Percentiles rank a stretch among this genome's conserved stretches.
These are phyloP conservation scores for Empis stercorea DNA, from an alignment of 2,888 invertebrate species.

Conservation along the genomic window DNA sequence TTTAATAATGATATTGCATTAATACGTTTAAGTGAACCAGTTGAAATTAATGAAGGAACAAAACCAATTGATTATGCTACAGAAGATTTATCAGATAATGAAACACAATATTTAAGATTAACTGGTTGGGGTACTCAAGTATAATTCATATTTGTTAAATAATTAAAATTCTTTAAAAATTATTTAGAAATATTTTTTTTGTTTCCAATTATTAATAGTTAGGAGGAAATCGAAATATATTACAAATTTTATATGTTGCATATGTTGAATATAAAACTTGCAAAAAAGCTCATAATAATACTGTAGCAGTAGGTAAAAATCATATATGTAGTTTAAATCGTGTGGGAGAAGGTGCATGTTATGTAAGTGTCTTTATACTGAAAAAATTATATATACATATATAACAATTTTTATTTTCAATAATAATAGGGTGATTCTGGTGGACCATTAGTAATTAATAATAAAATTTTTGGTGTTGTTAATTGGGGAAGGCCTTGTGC, in stretches of 20 bases:
- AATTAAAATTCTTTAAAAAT: too few relatives aligned
- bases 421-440: constrained; percentile 24
- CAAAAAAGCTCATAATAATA: constrained; percentile 25
- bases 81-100: constrained; percentile 37
- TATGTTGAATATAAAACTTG: constrained; percentile 41
- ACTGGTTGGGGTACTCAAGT: constrained; percentile 56
- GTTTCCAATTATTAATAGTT: too few relatives aligned
- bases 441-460: constrained; percentile 24
- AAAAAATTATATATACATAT: too few relatives aligned
- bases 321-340: constrained; percentile 45
- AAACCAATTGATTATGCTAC: constrained; percentile 45
- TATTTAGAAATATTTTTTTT: too few relatives aligned
- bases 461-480: constrained; percentile 26
- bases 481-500: constrained; percentile 34
- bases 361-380: constrained; percentile 11
- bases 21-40: constrained; percentile 41
- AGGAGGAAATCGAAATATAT: constrained; percentile 37
- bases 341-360: constrained; percentile 39
- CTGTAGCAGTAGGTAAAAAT: constrained; percentile 39
- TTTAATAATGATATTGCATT: constrained; percentile 55
- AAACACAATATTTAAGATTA: constrained; percentile 26
- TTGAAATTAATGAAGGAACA: constrained; percentile 41
- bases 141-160: too few relatives aligned
- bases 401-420: too few relatives aligned
- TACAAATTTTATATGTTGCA: constrained; percentile 40